Conservation (phyloP, 1,140 invertebrate species). For the Rhyzopertha dominica region DNA sequence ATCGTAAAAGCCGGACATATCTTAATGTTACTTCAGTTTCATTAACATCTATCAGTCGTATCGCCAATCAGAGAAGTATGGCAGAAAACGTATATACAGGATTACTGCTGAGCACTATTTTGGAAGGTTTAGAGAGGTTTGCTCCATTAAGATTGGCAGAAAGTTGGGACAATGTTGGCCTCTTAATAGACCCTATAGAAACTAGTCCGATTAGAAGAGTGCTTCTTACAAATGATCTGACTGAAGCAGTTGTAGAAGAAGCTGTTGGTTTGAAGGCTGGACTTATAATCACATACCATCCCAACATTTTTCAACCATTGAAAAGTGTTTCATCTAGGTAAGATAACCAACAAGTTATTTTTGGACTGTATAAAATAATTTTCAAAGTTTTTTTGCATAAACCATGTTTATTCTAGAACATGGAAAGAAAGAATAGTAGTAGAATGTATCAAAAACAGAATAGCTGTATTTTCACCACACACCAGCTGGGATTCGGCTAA, state of each 20-base stretch:
- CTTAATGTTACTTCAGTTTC: too few species aligned
- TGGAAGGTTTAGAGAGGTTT: constrained; percentile 61
- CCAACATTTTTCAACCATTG: constrained; percentile 83
- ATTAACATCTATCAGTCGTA: too few species aligned
- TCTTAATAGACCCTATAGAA: constrained; percentile 75
- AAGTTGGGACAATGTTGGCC: constrained; percentile 93
- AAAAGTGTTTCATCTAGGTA: constrained; percentile 82
- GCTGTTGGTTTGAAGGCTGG: constrained; percentile 64
- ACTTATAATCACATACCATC: constrained; percentile 93
- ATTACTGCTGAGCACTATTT: constrained; percentile 53
- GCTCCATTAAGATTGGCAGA: constrained; percentile 70
- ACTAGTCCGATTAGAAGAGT: constrained; percentile 59
- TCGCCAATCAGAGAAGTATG: constrained; percentile 12
- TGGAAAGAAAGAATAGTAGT: constrained; percentile 77
- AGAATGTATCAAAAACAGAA: constrained; percentile 76
- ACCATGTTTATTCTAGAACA: constrained; percentile 48
- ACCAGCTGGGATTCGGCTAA: constrained; percentile 79
- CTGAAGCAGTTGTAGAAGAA: constrained; percentile 82
- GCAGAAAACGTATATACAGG: constrained; percentile 38
- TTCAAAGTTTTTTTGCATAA: too few species aligned
- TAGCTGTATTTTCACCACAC: constrained; percentile 91
- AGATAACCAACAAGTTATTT: constrained; percentile 12
- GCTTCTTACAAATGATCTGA: constrained; percentile 93
- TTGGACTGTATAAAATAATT: constrained; percentile 8
- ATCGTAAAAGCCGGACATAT: too few species aligned